Evolutionary conservation across 2,113 vertebrate species (phyloP), one percentile per base, ranked within the genome.

Genomic region (Anseranas semipalmata): DNA sequence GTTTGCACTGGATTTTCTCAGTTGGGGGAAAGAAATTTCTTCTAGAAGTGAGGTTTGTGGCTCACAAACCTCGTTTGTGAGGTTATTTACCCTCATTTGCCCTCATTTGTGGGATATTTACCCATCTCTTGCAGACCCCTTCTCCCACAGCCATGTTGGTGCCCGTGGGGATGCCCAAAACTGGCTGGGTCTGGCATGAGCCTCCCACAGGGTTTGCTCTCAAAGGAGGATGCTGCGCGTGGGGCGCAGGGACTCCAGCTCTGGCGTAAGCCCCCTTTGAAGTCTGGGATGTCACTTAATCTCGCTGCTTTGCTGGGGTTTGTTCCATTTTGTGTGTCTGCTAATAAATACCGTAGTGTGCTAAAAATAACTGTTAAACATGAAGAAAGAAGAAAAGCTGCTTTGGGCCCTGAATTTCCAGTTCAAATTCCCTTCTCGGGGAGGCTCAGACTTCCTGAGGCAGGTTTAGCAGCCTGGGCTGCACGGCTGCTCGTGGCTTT

Each of bases 351-450:
- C 90, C 92, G 79, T 81, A 95, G 55, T 53, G 1, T 1, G 48
- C 95, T 85, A 89, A 96, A 95, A 96, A 96, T 95, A 95, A 66
- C 84, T 12, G 48, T 68, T 33, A 58, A 68, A 78, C 45, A 18
- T 27, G 73, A 74, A 84, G 90, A 33, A 48, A 62, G 79, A 41
- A 60, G 85, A 53, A 86, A 91, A 94, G 77, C 80, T 91, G 80
- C 88, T 79, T 43, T 43, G 27, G 88, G 83, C 60, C 35, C 66
- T 35, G 91, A 82, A 85, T 87, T 96, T 92, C 86, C 74, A 72
- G 45, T 85, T 73, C 62, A 18, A 18, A 46, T 87, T 95, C 83
- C 41, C 3, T 0, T 86, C 90, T 68, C 5, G 0, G 76, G 59
- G 73, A 58, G 79, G 35, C 73, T 90, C 17, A 18, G 62, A 8